Conservation (phyloP, 2,797 vertebrate species). For the Anguilla obscura region DNA sequence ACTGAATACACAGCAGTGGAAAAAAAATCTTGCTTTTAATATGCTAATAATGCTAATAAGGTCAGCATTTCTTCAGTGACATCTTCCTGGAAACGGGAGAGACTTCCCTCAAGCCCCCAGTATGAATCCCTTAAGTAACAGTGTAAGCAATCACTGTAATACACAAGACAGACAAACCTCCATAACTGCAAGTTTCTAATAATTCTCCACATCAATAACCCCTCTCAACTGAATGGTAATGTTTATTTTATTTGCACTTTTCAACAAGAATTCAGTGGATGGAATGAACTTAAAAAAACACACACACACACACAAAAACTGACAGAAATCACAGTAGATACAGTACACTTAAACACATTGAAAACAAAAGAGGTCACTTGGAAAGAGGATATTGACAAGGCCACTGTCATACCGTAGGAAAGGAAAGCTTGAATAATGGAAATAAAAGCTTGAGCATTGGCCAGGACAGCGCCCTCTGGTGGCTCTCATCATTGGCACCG, state of each 20-base stretch:
- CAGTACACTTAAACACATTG: background rate
- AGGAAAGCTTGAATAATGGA: background rate
- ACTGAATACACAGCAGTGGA: background rate
- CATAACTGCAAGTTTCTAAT: background rate
- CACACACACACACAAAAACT: background rate
- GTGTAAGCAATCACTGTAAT: background rate
- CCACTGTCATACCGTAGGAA: background rate
- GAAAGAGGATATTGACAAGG: background rate
- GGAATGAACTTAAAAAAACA: constrained; percentile 3
- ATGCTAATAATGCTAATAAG: background rate
- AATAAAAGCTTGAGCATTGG: background rate
- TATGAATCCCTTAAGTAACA: background rate
- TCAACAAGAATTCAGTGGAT: constrained; percentile 9
- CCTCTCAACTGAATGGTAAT: background rate
- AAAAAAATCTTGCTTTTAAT: background rate
- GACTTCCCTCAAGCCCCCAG: background rate
- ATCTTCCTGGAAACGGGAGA: background rate
- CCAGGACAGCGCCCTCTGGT: background rate
- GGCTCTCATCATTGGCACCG: constrained; percentile 11
- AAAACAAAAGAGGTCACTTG: background rate
- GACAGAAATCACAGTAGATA: background rate
- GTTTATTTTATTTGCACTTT: constrained; percentile 18
- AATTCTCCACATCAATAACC: background rate
- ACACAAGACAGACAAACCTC: background rate
- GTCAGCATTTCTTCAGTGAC: background rate